A percentile compares a stretch with the other conserved stretches of the same genome.
Conservation (phyloP, 2,888 invertebrate species). For the Lucinisca nassula region DNA sequence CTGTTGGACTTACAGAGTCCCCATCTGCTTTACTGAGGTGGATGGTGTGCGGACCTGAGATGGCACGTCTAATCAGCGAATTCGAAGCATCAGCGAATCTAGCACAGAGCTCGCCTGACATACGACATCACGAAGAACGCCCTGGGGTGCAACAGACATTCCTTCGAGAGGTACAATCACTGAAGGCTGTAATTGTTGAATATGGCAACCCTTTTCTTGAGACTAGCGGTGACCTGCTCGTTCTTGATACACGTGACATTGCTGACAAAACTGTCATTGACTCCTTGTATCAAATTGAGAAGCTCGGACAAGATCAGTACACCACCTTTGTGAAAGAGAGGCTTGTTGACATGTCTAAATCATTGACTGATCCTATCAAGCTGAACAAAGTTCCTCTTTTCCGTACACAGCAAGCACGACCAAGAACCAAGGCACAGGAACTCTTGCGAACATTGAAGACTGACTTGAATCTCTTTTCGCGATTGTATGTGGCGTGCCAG, state of each 20-base stretch:
- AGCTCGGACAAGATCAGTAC: conserved; percentile 11
- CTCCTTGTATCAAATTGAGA: conserved; percentile 5
- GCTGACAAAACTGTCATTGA: background rate
- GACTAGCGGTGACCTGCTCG: background rate
- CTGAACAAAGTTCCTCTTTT: conserved; percentile 8
- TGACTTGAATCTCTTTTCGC: conserved; percentile 6
- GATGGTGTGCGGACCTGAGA: background rate
- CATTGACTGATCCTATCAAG: background rate
- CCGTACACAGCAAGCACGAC: background rate
- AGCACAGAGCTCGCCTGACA: too few relatives aligned
- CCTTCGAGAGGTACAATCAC: too few relatives aligned
- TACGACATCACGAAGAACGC: too few relatives aligned
- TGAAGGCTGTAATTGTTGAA: background rate
- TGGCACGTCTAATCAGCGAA: background rate
- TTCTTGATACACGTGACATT: conserved; percentile 15
- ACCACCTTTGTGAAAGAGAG: background rate
- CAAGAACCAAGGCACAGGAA: background rate
- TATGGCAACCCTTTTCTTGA: background rate
- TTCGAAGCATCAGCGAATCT: background rate
- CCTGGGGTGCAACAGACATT: too few relatives aligned
- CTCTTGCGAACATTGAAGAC: background rate
- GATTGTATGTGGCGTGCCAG: conserved; percentile 7
- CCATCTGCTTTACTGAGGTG: background rate
- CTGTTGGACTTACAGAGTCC: background rate
- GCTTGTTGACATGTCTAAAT: background rate